Base-by-base conservation (phyloP, 2,888 invertebrate species). In the Tromatobia lineatoria region DNA sequence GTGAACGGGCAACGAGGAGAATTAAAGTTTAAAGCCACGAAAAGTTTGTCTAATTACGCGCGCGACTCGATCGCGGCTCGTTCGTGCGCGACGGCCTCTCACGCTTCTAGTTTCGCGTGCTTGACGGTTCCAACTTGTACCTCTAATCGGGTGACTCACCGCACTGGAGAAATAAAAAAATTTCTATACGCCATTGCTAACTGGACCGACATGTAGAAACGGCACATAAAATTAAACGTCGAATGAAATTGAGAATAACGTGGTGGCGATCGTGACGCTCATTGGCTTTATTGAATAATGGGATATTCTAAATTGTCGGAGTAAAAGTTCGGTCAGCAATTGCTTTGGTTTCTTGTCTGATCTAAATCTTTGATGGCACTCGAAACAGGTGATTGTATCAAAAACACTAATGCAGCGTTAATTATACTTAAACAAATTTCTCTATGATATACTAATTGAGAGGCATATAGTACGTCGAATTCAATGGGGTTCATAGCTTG, bases 21-120 rank as follows among this genome's bases (percentile, higher is more conserved):
- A 91, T 92, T 91, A 89, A 92, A 92, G 89, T 92, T 92, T 87
- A 88, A 89, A 90, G 89, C 89, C 89, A 90, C 88, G 83, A 84
- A 83, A 91, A 91, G 89, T 92, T 91, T 87, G 87, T 89, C 90
- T 92, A 92, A 92, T 92, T 92, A 92, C 90, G 86, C 89, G 87
- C 86, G 86, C 81, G 85, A 86, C 86, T 85, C 85, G 87, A 89
- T 90, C 90, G 90, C 89, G 91, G 91, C 89, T 89, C 88, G 83
- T 89, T 86, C 88, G 86, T 87, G 79, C 84, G 85, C 83, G 75
- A 76, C 73, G 69, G 38, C 38, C 38, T 59, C 75, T 74, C 82
- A 54, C 57, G 67, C 29, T 23, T 59, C 20, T 38, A 29, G 18
- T 80, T 76, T 54, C 61, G 45, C 73, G 61, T 77, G 73, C 67